These are phyloP conservation scores for Eurystomus gularis DNA, from an alignment of 2,113 vertebrate genomes.

Conservation along the genomic window DNA sequence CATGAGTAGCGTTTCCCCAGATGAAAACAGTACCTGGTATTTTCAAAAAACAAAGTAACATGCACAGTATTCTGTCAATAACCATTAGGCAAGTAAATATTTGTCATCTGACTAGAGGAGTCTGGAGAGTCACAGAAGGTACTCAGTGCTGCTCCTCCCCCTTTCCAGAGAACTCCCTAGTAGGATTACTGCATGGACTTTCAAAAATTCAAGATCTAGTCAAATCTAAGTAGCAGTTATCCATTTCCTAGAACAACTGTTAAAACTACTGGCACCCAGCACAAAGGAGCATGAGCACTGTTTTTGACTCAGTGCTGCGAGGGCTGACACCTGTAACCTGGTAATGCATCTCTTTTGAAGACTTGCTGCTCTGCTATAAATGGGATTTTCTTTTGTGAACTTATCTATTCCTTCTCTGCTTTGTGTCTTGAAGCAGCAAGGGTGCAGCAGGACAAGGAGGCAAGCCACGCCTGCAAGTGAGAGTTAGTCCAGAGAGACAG, in stretches of 20 bases:
- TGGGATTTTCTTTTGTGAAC: neutral
- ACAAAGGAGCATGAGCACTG: neutral
- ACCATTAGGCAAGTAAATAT: neutral
- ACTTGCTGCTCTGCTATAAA: neutral
- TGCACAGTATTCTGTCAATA: neutral
- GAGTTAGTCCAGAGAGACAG: neutral
- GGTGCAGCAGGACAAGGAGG: fast-evolving
- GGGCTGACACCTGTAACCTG: neutral
- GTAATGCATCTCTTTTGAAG: neutral
- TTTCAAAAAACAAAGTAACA: neutral
- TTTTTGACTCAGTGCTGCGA: neutral
- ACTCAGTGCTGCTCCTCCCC: neutral
- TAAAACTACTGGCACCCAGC: neutral
- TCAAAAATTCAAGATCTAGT: neutral
- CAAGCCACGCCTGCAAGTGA: neutral
- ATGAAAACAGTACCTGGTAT: neutral
- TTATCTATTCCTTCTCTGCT: neutral
- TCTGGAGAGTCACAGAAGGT: neutral
- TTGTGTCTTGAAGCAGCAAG: neutral
- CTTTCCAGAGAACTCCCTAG: neutral
- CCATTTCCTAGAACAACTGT: neutral
- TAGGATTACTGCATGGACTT: neutral
- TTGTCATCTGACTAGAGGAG: neutral
- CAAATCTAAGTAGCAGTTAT: neutral
- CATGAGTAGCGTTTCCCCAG: neutral